Base-by-base conservation (phyloP, 2,113 vertebrate species). In the Anseranas semipalmata region DNA sequence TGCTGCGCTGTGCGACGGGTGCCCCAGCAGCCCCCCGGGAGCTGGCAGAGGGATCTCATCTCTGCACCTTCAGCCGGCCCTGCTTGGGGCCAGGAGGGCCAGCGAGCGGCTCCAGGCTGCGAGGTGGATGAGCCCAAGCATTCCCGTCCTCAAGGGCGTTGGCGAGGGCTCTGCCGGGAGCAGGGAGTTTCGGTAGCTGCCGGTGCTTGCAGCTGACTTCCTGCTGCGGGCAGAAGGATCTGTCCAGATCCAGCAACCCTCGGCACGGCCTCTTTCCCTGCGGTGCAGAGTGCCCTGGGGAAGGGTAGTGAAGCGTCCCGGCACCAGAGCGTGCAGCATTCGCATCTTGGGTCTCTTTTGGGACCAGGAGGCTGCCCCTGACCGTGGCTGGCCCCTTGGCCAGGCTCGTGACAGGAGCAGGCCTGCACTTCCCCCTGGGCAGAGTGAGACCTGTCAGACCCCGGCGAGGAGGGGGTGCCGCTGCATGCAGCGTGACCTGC, bases 1-100 rank as follows among this genome's bases (percentile, higher is more conserved):
- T 3, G 8, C 3, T 14, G 48, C 0, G 9, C 25, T 10, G 15
- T 4, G 16, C 1, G 0, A 6, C 3, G 6, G 15, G n/a, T 22
- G 28, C 22, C n/a, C 41, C 59, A 20, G 45, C 39, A 41, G 41
- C 66, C 53, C 8, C 39, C 15, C 30, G 35, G 10, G 82, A 59
- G 53, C 58, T 82, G 8, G 21, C 18, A 7, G 21, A 12, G 30
- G 24, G 5, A 1, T 74, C 28, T 68, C 9, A 2, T 39, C 39
- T 52, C 45, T 33, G 33, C 52, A 4, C 50, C 24, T 0, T 0
- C 50, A 13, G 13, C 48, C 28, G 37, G 9, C 33, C 45, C 50
- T 6, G 5, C 4, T 56, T 60, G 65, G 53, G 58, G 56, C 66
- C 76, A 12, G 28, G 18, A 19, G 85, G 27, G 56, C 33, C 35